Percentiles rank a stretch among this genome's conserved stretches.
phyloP scores from a whole-genome alignment of 2,113 vertebrate genomes.

The Thunnus maccoyii region DNA sequence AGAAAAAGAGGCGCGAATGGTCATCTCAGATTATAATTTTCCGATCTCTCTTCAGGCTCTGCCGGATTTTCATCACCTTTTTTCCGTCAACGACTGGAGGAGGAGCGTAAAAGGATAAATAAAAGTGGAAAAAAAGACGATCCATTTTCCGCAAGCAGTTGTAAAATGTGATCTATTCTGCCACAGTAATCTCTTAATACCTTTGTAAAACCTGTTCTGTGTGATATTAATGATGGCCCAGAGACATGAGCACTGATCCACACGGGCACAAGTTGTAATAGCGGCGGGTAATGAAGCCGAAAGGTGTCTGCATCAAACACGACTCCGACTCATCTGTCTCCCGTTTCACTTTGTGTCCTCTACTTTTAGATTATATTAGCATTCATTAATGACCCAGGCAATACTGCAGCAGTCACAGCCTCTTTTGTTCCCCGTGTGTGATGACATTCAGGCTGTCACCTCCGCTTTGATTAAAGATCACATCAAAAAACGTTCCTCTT shows the following conservation, averaged over 20 bases:
- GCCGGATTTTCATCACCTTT: slow-evolving; percentile 5
- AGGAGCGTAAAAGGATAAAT: slow-evolving; percentile 45
- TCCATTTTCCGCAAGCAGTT: slow-evolving; percentile 46
- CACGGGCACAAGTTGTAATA: slow-evolving; percentile 30
- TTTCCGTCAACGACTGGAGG: slow-evolving; percentile 17
- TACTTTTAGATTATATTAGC: slow-evolving; percentile 55
- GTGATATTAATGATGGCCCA: slow-evolving; percentile 66
- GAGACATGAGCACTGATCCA: slow-evolving; percentile 65
- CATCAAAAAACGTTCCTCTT: slow-evolving; percentile 27
- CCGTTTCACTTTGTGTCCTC: slow-evolving; percentile 45
- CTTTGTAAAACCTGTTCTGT: slow-evolving; percentile 65
- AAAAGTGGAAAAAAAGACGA: slow-evolving; percentile 13
- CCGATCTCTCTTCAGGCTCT: background rate
- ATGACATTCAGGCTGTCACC: slow-evolving; percentile 70
- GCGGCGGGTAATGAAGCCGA: slow-evolving; percentile 68
- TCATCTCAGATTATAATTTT: background rate
- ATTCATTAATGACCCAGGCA: slow-evolving; percentile 68
- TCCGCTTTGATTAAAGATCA: slow-evolving; percentile 74
- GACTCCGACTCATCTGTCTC: slow-evolving; percentile 46
- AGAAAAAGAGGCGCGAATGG: background rate
- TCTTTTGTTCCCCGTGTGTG: slow-evolving; percentile 51
- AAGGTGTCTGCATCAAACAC: slow-evolving; percentile 65
- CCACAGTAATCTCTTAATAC: slow-evolving; percentile 75
- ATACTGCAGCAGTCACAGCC: slow-evolving; percentile 47
- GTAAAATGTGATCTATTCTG: slow-evolving; percentile 58